phyloP scores from a whole-genome alignment of 2,888 invertebrate genomes.

The Siphonodentalium dalli region DNA sequence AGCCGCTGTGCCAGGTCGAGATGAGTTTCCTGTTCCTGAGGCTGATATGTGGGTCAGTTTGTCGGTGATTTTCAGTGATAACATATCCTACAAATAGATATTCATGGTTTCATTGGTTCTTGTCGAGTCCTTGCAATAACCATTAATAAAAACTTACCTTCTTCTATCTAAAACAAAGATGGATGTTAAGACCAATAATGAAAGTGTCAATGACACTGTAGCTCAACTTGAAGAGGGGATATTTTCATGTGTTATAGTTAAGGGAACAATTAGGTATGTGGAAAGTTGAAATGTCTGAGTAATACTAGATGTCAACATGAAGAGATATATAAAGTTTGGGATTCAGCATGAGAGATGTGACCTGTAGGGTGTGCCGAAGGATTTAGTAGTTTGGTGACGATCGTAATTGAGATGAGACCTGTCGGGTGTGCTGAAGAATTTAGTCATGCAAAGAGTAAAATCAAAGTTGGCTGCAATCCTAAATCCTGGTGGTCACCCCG shows the following conservation, averaged over 20 bases:
- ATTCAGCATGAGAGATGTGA: no score
- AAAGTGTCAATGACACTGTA: background rate
- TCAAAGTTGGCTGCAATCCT: no score
- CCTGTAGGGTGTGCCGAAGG: no score
- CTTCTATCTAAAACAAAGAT: background rate
- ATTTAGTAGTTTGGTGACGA: no score
- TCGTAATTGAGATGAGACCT: no score
- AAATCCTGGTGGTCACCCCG: no score
- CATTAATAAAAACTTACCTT: background rate
- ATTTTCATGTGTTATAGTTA: no score
- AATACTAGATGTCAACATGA: background rate
- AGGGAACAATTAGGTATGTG: no score
- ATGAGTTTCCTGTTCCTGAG: constrained; percentile 44
- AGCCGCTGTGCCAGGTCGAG: constrained; percentile 37
- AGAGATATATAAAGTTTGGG: background rate
- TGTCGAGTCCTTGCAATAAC: background rate
- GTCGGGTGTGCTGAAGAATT: no score
- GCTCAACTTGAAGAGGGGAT: background rate
- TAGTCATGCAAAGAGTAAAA: no score
- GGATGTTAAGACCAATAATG: background rate
- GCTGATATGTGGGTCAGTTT: constrained; percentile 45
- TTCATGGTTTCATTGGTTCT: no score
- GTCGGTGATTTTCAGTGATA: constrained; percentile 47
- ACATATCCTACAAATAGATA: constrained; percentile 47
- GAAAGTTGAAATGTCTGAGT: background rate